Base-by-base conservation (phyloP, 2,113 vertebrate species). In the Oryzias curvinotus region DNA sequence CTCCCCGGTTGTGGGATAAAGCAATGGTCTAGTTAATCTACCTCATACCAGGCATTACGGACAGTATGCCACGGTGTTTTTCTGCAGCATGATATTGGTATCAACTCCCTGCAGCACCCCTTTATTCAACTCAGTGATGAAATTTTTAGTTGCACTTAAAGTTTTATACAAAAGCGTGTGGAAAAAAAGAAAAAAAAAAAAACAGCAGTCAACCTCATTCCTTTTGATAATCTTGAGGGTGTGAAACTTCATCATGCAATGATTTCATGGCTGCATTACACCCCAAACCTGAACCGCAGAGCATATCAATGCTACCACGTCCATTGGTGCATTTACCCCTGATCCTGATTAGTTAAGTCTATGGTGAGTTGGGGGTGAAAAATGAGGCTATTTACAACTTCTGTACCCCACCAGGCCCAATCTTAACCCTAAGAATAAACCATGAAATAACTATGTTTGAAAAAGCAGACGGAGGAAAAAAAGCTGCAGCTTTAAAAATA, bases 401-500 rank as follows among this genome's bases (percentile, higher is more conserved):
- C 67, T 61, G 71, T 68, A 64, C 58, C 77, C 73, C 50, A 77
- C 26, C 67, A 68, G 73, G 62, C 65, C 79, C 6, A 28, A 59
- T 62, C 55, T 57, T 68, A 75, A 85, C 77, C 77, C 62, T 73
- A 68, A 71, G 75, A 88, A 85, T 73, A 71, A 84, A 78, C 83
- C 80, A 80, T 90, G 83, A 88, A 90, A 89, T 90, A 64, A 86
- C 81, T 77, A 72, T 47, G 79, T 75, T 87, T 62, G 48, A 77
- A 68, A 71, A 16, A 68, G 73, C 52, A 45, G 23, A 36, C 10
- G 2, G 47, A 23, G 48, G 1, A 15, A 5, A n/a, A 0, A 14
- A 15, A 53, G 68, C 71, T 57, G 43, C 47, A 78, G 75, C 73
- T 68, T 80, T 73, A 72, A 81, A 79, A 77, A 86, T 81, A 81